Evolutionary conservation across 2,113 vertebrate species (phyloP).

Genomic region (Mionectes macconnelli): DNA sequence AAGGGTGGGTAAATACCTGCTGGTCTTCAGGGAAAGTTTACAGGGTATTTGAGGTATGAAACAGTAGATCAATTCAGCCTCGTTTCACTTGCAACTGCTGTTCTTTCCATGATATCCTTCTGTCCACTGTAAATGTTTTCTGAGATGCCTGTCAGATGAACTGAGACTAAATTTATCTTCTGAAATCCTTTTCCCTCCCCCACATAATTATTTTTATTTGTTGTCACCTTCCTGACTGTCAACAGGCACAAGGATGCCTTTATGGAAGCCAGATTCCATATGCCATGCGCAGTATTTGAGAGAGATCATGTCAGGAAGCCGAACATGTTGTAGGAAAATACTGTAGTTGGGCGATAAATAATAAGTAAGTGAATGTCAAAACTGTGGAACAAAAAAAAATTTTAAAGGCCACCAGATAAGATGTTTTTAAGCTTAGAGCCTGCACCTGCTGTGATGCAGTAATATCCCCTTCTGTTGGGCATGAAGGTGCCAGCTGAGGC

Average conservation of each 20-base stretch:
- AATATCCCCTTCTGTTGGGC: constrained; percentile 25
- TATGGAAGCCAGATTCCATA: neutral
- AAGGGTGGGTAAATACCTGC: neutral
- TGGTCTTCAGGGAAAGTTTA: neutral
- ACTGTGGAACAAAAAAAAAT: constrained; percentile 19
- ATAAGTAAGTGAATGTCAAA: constrained; percentile 38
- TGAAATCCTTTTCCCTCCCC: neutral
- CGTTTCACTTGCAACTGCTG: neutral
- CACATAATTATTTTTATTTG: neutral
- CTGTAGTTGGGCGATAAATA: neutral
- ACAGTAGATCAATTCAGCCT: neutral
- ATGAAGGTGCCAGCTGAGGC: constrained; percentile 38
- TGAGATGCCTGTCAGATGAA: neutral
- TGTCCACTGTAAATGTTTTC: neutral
- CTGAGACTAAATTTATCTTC: neutral
- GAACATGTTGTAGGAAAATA: neutral
- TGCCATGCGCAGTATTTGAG: neutral
- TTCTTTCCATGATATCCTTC: neutral
- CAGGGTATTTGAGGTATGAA: neutral
- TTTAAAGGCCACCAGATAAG: constrained; percentile 44
- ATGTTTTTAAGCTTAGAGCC: constrained; percentile 22
- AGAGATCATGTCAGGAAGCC: neutral
- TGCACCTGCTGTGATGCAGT: constrained; percentile 30
- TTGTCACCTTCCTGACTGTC: neutral
- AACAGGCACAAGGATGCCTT: neutral